Evolutionary conservation across 1,140 invertebrate genomes (phyloP).

Genomic region (Scaptomyza hsui): DNA sequence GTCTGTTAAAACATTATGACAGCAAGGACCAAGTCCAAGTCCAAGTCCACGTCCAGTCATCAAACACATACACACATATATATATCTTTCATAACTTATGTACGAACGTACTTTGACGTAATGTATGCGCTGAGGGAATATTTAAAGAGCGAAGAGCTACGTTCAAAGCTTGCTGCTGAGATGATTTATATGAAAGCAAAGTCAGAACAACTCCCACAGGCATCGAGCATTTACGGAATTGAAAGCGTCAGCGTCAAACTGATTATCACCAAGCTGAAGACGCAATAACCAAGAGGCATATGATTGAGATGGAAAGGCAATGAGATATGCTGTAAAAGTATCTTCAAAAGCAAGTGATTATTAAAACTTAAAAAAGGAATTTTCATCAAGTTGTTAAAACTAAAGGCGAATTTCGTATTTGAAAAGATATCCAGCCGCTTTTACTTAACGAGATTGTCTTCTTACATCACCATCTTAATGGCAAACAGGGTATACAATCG

Average conservation of each 20-base stretch:
- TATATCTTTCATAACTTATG: slow-evolving; percentile 16
- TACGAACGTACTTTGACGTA: slow-evolving; percentile 20
- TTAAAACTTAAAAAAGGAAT: no score
- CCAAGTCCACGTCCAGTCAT: slow-evolving; percentile 6
- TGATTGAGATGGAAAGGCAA: neutral
- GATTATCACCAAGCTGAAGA: slow-evolving; percentile 25
- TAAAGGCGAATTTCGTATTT: no score
- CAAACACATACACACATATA: slow-evolving; percentile 15
- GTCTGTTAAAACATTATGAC: slow-evolving; percentile 79
- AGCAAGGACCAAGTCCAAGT: slow-evolving; percentile 22
- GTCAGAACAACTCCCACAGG: slow-evolving; percentile 52
- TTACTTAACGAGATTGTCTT: neutral
- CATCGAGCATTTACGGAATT: slow-evolving; percentile 34
- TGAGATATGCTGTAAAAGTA: slow-evolving; percentile 1
- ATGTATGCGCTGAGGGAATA: slow-evolving; percentile 51
- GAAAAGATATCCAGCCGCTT: no score
- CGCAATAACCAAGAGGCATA: neutral
- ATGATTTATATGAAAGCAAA: slow-evolving; percentile 66
- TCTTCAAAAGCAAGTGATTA: no score
- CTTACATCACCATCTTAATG: neutral
- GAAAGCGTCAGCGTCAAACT: slow-evolving; percentile 36
- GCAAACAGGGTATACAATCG: slow-evolving; percentile 14
- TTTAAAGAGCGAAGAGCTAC: slow-evolving; percentile 51
- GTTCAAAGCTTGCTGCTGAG: slow-evolving; percentile 35
- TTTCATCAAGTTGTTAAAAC: no score